These are phyloP conservation scores for Monarcha castaneiventris DNA, from an alignment of 2,113 vertebrate species.

Conservation along the genomic window DNA sequence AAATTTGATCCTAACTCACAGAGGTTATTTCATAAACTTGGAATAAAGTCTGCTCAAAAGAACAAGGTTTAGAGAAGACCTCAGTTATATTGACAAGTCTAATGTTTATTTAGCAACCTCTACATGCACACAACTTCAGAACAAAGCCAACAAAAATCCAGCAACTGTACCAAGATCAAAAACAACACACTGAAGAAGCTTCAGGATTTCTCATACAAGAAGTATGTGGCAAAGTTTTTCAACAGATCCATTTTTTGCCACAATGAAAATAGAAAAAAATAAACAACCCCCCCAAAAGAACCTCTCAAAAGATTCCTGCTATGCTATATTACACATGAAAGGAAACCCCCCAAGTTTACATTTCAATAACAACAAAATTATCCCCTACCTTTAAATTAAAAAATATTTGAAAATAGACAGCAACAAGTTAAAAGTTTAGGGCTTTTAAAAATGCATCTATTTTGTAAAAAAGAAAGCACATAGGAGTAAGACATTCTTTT, in stretches of 20 bases:
- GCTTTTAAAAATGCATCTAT: neutral
- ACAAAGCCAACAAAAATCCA: neutral
- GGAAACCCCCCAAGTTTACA: neutral
- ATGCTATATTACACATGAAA: neutral
- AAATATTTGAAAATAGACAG: neutral
- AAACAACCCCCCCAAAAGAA: accelerated
- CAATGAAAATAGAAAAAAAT: neutral
- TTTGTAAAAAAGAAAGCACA: neutral
- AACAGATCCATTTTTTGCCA: neutral
- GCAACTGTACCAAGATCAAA: neutral
- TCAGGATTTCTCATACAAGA: neutral
- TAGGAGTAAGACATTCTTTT: neutral
- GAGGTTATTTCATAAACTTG: neutral
- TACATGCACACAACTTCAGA: neutral
- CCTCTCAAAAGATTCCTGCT: neutral
- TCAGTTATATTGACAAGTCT: neutral
- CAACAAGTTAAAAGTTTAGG: neutral
- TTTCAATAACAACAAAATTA: neutral
- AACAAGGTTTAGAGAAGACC: neutral
- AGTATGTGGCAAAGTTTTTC: neutral
- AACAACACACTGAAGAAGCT: neutral
- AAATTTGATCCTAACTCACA: neutral
- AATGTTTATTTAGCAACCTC: neutral
- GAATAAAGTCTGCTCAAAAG: neutral
- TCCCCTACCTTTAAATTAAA: neutral